Percentiles rank a stretch among this genome's conserved stretches.
These are phyloP conservation scores for Acipenser ruthenus DNA, from an alignment of 2,797 vertebrate genomes.

Conservation along the genomic window DNA sequence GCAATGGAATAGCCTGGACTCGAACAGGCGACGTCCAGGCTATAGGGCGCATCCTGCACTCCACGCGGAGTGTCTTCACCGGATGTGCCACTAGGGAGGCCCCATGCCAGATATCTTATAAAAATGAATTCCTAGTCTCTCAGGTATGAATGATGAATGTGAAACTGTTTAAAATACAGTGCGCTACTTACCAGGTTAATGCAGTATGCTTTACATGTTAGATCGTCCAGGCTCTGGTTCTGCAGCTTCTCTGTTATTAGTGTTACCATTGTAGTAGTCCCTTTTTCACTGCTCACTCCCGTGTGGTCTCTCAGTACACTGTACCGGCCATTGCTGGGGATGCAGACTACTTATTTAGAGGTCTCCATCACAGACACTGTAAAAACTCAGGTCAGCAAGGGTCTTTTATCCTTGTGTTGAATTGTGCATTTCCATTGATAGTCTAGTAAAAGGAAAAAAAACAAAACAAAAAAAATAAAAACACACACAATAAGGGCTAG, in stretches of 20 bases:
- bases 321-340: not conserved
- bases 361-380: not conserved
- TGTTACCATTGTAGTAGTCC: conserved; percentile 57
- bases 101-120: no score
- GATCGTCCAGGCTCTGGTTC: conserved; percentile 63
- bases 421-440: not conserved
- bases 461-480: no score
- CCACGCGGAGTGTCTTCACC: no score
- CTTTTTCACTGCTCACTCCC: conserved; percentile 30
- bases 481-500: no score
- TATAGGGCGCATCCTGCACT: no score
- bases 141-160: no score
- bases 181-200: conserved; percentile 47
- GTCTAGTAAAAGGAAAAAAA: not conserved
- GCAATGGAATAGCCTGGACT: no score
- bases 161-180: not conserved
- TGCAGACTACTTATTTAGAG: not conserved
- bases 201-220: conserved; percentile 44
- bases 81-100: no score
- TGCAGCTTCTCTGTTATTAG: conserved; percentile 70
- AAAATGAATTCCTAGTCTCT: no score
- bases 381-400: not conserved
- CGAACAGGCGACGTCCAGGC: no score
- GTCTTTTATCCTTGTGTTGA: not conserved
- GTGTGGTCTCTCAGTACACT: not conserved